A percentile compares a stretch with the other conserved stretches of the same genome.
Conservation (phyloP, 2,113 vertebrate species). For the Plotosus lineatus region DNA sequence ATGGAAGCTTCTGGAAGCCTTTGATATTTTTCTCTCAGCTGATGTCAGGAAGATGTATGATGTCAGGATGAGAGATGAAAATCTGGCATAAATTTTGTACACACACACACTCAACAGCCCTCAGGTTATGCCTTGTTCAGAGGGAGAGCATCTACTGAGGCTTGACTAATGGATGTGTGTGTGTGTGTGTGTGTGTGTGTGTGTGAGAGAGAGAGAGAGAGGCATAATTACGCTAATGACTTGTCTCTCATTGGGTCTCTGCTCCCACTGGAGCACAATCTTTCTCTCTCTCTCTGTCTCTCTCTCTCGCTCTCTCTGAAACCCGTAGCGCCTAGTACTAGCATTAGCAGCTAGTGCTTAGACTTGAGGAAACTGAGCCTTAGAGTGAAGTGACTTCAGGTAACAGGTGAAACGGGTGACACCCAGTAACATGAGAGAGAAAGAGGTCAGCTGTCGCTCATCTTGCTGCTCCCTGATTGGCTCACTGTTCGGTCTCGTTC, state of each 20-base stretch:
- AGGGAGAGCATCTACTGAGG: not conserved
- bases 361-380: not conserved
- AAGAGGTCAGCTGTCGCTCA: too few species aligned
- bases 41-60: not conserved
- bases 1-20: constrained; percentile 13
- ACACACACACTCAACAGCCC: not conserved
- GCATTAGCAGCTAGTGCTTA: not conserved
- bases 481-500: not conserved
- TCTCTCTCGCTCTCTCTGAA: not conserved
- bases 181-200: constrained; percentile 42
- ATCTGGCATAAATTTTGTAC: not conserved
- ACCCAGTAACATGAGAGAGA: not conserved
- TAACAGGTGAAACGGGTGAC: constrained; percentile 3
- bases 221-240: constrained; percentile 25
- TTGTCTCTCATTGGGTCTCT: not conserved
- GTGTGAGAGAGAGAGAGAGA: not conserved
- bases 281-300: not conserved
- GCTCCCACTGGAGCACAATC: not conserved
- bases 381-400: not conserved
- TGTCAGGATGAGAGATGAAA: constrained; percentile 2
- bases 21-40: not conserved
- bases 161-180: not conserved
- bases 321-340: not conserved
- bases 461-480: not conserved
- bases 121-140: not conserved